Conservation (phyloP, 1,140 invertebrate genomes). For the Polypedilum pembai region DNA sequence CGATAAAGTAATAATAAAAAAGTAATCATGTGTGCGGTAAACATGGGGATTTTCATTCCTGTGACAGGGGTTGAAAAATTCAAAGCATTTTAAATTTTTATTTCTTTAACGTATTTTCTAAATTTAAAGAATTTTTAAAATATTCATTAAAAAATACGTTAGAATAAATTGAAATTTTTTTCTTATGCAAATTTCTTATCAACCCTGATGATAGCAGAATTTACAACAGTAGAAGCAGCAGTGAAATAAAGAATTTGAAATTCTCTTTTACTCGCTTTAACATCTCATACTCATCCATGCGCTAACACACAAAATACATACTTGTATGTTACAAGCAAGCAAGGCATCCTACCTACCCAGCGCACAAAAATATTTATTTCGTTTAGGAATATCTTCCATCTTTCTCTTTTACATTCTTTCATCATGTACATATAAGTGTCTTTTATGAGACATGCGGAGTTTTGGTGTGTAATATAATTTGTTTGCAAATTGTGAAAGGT, state of each 20-base stretch:
- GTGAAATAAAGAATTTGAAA: conserved; percentile 3
- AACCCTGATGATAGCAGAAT: not conserved
- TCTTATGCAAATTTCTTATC: not conserved
- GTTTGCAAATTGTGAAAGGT: conserved; percentile 26
- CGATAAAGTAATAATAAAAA: conserved; percentile 16
- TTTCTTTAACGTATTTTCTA: too few species aligned
- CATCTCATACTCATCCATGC: not conserved
- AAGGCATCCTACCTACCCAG: not conserved
- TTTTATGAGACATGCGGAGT: conserved; percentile 16
- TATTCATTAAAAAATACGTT: too few species aligned
- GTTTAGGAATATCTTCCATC: conserved; percentile 17
- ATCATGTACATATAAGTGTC: conserved; percentile 15
- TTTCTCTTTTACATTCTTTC: conserved; percentile 12
- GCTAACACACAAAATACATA: not conserved
- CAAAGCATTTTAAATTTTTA: too few species aligned
- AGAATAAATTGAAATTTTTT: too few species aligned
- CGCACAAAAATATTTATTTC: not conserved
- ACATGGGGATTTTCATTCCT: not conserved
- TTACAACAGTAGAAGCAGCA: not conserved
- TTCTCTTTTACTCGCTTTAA: not conserved
- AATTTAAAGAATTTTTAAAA: too few species aligned
- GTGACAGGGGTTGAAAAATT: too few species aligned
- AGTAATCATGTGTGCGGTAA: conserved; percentile 17
- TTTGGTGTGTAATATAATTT: conserved; percentile 26
- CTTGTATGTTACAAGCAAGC: not conserved